phyloP scores from a whole-genome alignment of 2,797 vertebrate genomes.

The Knipowitschia caucasica region DNA sequence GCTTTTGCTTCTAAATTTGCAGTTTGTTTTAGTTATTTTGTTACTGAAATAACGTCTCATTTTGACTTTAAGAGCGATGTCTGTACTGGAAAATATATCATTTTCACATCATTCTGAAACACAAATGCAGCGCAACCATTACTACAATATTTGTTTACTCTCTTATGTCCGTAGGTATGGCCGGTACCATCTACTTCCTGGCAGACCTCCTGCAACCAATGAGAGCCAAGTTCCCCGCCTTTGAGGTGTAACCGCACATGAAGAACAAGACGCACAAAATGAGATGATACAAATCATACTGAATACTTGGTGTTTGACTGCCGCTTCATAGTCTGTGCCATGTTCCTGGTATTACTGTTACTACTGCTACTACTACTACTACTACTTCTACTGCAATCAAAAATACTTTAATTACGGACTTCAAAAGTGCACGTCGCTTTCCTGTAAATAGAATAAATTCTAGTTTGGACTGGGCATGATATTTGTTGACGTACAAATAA shows the following conservation, averaged over 20 bases:
- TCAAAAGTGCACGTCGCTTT: conserved; percentile 9
- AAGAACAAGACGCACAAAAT: conserved; percentile 8
- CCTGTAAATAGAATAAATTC: conserved; percentile 15
- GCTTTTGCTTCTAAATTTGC: too few species aligned
- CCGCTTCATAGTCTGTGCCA: conserved; percentile 16
- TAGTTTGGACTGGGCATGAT: conserved; percentile 1
- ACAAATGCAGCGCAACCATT: too few species aligned
- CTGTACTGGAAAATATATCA: too few species aligned
- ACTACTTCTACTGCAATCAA: neutral
- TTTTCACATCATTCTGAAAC: too few species aligned
- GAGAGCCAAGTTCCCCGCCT: conserved; percentile 89
- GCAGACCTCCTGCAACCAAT: conserved; percentile 87
- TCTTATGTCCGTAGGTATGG: conserved; percentile 82
- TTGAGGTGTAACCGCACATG: conserved; percentile 82
- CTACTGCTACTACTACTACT: neutral
- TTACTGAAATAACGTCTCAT: too few species aligned
- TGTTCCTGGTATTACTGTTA: conserved; percentile 21
- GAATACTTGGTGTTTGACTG: neutral
- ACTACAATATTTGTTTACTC: neutral
- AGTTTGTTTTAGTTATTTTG: too few species aligned
- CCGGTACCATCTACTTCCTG: conserved; percentile 96
- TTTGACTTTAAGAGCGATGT: too few species aligned
- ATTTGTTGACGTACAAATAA: conserved; percentile 5
- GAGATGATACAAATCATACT: conserved; percentile 4
- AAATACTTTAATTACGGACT: too few species aligned